Evolutionary conservation across 2,888 invertebrate species (phyloP), one percentile per base, ranked within the genome.

Genomic region (Chrysolina haemoptera): DNA sequence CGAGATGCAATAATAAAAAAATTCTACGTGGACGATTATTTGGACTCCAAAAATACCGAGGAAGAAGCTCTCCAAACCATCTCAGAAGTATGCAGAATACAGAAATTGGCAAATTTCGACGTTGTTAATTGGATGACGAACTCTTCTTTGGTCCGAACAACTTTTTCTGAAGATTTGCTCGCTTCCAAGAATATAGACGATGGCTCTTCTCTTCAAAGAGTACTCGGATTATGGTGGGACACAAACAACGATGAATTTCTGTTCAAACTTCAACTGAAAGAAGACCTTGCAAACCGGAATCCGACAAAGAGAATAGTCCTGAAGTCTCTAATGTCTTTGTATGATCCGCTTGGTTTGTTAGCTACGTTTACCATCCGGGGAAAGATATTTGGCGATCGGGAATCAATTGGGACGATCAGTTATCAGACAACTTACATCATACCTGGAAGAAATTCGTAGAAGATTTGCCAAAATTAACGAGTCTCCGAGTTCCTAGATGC

Each of bases 1-100:
- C 10, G n/a, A 20, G n/a, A 11, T n/a, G 40, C 62, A 22, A 14
- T 62, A 2, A 9, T 62, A 1, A 62, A 18, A 35, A 35, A 35
- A 41, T 62, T n/a, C n/a, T 62, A 62, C 12, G 62, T 41, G 12
- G 62, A 62, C 35, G 62, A 62, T 2, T 62, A 62, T 27, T n/a
- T 62, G 1, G 62, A 62, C 20, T 62, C 22, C 14, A 62, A n/a
- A 62, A 20, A 20, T 5, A 62, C 12, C 12, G 27, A 62, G 11
- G 62, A 62, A 22, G n/a, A 62, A 35, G 27, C 27, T 35, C n/a
- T 50, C 6, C 6, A 50, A n/a, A 50, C n/a, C 16, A 50, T 50
- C n/a, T 20, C 18, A 14, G 62, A 62, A 62, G 27, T 62, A 14
- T 62, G 50, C 16, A 50, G n/a, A 9, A 50, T 50, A 16, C 18